Evolutionary conservation across 2,888 invertebrate genomes (phyloP), one percentile per base, ranked within the genome.

Genomic region (Perizoma flavofasciatum): DNA sequence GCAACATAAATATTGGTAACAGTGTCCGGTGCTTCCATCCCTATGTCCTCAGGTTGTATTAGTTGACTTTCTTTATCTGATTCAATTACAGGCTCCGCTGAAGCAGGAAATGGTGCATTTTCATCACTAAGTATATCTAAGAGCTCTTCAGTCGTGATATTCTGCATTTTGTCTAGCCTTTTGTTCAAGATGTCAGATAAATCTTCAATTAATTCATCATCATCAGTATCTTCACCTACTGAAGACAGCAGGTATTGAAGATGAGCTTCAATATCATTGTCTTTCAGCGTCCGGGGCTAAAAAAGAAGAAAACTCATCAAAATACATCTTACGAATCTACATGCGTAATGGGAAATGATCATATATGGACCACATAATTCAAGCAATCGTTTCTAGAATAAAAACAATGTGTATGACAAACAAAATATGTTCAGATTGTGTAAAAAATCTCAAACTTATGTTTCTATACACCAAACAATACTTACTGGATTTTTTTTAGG

Each of bases 41-140:
- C 41, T 33, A 50, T 9, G 50, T 50, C 50, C 41, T 50, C 41
- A 50, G 50, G 40, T 50, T 50, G 41, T 50, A 50, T 50, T 41
- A 50, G 50, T 50, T 50, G 50, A 50, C 41, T 50, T 50, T 50
- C 50, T 50, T 50, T 32, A 50, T 50, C 41, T 41, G 41, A 41
- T 50, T 50, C 50, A 50, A 41, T 50, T 41, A 41, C 40, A 50
- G 50, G 50, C 50, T 50, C 50, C 6, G 50, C 40, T 39, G 41
- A 41, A 11, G 47, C 32, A 47, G 34, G 34, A 32, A 34, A 47
- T 47, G 47, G 47, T 47, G 47, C 47, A 47, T 32, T 32, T 33
- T 47, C 47, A 47, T 47, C 34, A 33, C 34, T 34, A 47, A 50
- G 50, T 50, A 50, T 32, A 50, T 50, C 32, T 11, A 50, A 39